These are phyloP conservation scores for Cataglyphis livida DNA, from an alignment of 2,888 invertebrate genomes.

Conservation along the genomic window DNA sequence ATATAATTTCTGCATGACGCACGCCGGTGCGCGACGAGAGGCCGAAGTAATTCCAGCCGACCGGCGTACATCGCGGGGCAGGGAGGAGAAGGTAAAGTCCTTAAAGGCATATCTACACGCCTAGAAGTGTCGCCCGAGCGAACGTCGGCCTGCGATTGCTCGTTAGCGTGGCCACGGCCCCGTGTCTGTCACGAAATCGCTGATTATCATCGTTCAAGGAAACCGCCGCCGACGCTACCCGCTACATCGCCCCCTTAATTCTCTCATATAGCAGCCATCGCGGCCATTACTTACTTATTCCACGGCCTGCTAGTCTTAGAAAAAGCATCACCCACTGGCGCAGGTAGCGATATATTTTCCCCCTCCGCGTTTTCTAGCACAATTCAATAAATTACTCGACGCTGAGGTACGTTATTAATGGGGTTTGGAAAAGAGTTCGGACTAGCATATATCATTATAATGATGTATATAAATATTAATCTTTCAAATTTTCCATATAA, in stretches of 20 bases:
- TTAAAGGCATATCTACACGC: conserved; percentile 76
- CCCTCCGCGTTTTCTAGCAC: not conserved
- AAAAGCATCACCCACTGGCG: conserved; percentile 65
- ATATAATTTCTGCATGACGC: conserved; percentile 49
- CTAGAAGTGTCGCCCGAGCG: conserved; percentile 82
- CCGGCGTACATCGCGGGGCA: conserved; percentile 8
- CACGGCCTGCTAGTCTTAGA: conserved; percentile 78
- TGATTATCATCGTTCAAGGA: conserved; percentile 86
- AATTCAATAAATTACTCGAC: conserved; percentile 12
- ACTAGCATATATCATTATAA: not conserved
- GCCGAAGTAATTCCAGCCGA: conserved; percentile 57
- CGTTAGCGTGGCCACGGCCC: conserved; percentile 85
- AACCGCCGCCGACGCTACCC: conserved; percentile 81
- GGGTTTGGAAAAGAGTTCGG: not conserved
- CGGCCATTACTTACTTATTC: conserved; percentile 82
- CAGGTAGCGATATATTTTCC: conserved; percentile 44
- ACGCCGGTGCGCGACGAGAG: conserved; percentile 35
- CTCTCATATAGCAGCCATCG: conserved; percentile 81
- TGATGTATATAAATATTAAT: not conserved
- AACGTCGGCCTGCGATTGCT: conserved; percentile 83
- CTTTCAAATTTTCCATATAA: not conserved
- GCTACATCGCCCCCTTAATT: conserved; percentile 72
- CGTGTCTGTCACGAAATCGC: conserved; percentile 86
- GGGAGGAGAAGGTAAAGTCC: conserved; percentile 46
- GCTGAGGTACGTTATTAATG: conserved; percentile 2